These are phyloP conservation scores for Parauchenoglanis ngamensis DNA, from an alignment of 2,797 vertebrate genomes.

Conservation along the genomic window DNA sequence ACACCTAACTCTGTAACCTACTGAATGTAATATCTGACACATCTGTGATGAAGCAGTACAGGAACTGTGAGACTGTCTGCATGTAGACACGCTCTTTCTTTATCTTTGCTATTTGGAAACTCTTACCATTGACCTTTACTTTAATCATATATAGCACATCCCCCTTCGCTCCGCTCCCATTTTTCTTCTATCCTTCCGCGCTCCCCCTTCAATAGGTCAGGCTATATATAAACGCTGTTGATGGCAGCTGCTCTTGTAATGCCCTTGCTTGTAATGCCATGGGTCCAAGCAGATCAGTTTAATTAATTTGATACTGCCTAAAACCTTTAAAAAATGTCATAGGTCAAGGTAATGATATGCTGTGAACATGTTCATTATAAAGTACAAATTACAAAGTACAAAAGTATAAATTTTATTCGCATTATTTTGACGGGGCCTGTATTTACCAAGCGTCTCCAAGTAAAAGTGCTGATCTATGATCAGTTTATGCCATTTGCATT, in stretches of 20 bases:
- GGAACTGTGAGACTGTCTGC: neutral
- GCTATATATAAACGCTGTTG: constrained; percentile 68
- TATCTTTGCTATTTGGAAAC: constrained; percentile 60
- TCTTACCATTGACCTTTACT: constrained; percentile 73
- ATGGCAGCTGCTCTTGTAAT: constrained; percentile 37
- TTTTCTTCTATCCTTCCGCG: constrained; percentile 25
- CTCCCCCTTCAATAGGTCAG: constrained; percentile 54
- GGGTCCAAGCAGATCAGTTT: neutral
- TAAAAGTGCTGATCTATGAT: neutral
- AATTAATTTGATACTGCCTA: neutral
- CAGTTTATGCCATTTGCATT: neutral
- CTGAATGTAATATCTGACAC: neutral
- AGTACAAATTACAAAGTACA: neutral
- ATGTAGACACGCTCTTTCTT: neutral
- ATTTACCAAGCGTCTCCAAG: neutral
- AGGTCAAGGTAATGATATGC: neutral
- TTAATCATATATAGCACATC: constrained; percentile 53
- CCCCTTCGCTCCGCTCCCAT: constrained; percentile 25
- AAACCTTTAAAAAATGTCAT: neutral
- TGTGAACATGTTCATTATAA: neutral
- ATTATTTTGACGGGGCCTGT: neutral
- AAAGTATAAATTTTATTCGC: too few relatives aligned
- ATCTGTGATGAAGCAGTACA: neutral
- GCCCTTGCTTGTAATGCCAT: constrained; percentile 34
- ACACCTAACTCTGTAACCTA: neutral